Base-by-base conservation (phyloP, 1,140 invertebrate genomes). In the Tetranychus cinnabarinus region DNA sequence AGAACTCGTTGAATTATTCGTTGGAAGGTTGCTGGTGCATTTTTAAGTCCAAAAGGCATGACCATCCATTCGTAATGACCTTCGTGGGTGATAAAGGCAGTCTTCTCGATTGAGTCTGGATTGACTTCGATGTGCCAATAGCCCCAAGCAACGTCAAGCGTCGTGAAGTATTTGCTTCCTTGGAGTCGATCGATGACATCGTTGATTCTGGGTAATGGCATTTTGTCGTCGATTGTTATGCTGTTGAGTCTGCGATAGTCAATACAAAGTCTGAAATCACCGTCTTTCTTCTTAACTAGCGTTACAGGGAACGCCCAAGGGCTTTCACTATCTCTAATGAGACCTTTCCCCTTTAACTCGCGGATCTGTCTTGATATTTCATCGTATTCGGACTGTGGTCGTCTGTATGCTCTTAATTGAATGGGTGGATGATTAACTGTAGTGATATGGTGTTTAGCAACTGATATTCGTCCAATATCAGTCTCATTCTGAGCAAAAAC, bases 31-130 rank as follows among this genome's bases (percentile, higher is more conserved):
- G n/a, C n/a, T n/a, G n/a, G n/a, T n/a, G n/a, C n/a, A n/a, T n/a
- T n/a, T n/a, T n/a, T n/a, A n/a, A n/a, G n/a, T n/a, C n/a, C n/a
- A n/a, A n/a, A n/a, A n/a, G n/a, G n/a, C n/a, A n/a, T n/a, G n/a
- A n/a, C n/a, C n/a, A n/a, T n/a, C n/a, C n/a, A n/a, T n/a, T n/a
- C n/a, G n/a, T n/a, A n/a, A n/a, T n/a, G n/a, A n/a, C n/a, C n/a
- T n/a, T n/a, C n/a, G n/a, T n/a, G n/a, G n/a, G n/a, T n/a, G 39
- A 10, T 42, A 42, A 63, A 66, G 8, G 64, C 61, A 1, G 64
- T 62, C 66, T 68, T 71, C 15, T 68, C 65, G 52, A 56, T 63
- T 61, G 64, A 64, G 35, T 63, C n/a, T 37, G 68, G 64, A 42
- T 66, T 57, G 1, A 73, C 62, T 12, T 59, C 39, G 1, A 73